Evolutionary conservation across 2,113 vertebrate species (phyloP).

Genomic region (Rynchops niger): DNA sequence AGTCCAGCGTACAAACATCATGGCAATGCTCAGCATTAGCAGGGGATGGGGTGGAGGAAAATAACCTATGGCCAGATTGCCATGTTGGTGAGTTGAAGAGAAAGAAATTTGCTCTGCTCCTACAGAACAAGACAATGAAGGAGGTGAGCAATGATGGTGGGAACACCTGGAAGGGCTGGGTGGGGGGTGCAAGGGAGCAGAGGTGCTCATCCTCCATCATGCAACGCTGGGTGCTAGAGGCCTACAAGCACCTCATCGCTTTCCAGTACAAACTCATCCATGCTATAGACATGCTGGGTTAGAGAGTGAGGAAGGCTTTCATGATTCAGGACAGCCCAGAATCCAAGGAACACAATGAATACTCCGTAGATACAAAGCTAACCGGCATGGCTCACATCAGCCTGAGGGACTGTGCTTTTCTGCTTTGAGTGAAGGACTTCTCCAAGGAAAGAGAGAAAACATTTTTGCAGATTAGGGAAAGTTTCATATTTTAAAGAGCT

Average conservation of each 20-base stretch:
- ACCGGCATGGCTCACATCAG: not conserved
- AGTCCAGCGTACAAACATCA: accelerated
- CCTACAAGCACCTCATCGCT: not conserved
- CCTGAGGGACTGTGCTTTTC: not conserved
- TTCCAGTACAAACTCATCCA: not conserved
- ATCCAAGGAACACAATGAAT: not conserved
- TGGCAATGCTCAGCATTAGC: not conserved
- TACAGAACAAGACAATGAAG: not conserved
- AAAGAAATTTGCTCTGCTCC: not conserved
- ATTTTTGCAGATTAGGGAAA: not conserved
- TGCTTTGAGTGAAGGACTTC: not conserved
- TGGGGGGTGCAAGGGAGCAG: not conserved
- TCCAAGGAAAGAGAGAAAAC: not conserved
- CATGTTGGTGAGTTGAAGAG: not conserved
- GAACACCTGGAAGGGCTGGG: not conserved
- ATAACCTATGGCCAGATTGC: accelerated
- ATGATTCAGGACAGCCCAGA: not conserved
- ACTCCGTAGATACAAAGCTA: not conserved
- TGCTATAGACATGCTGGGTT: not conserved
- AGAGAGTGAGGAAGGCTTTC: not conserved
- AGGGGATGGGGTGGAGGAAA: not conserved
- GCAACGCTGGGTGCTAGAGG: accelerated
- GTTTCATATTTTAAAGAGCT: not conserved
- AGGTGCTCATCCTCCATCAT: not conserved
- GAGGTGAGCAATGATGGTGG: accelerated